A percentile compares a stretch with the other conserved stretches of the same genome.
These are phyloP conservation scores for Theodoxus fluviatilis DNA, from an alignment of 2,888 invertebrate species.

Conservation along the genomic window DNA sequence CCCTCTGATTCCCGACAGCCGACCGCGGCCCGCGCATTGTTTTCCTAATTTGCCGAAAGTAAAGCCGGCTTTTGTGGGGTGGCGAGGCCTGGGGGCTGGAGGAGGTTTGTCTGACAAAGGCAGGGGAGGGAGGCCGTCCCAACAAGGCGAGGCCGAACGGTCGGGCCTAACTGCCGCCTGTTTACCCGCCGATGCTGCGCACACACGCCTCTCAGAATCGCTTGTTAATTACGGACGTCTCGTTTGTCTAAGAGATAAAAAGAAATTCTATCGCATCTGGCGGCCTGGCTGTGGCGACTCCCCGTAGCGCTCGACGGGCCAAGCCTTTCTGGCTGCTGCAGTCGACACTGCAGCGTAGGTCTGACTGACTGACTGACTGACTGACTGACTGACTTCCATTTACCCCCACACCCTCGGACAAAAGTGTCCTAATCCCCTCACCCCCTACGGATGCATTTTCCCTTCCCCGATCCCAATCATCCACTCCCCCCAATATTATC, in stretches of 20 bases:
- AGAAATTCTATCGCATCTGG: conserved; percentile 23
- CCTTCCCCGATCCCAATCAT: no score
- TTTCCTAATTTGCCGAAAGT: conserved; percentile 35
- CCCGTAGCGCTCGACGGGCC: neutral
- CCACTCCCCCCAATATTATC: no score
- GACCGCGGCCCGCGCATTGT: no score
- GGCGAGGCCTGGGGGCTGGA: conserved; percentile 23
- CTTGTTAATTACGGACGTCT: conserved; percentile 4
- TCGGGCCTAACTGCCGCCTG: conserved; percentile 12
- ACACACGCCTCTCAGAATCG: conserved; percentile 12
- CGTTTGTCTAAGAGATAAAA: conserved; percentile 18
- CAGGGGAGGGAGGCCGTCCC: conserved; percentile 6
- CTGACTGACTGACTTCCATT: no score
- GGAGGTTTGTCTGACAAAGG: no score
- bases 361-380: no score
- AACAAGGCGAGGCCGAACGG: no score
- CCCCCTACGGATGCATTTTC: no score
- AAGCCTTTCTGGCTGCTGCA: neutral
- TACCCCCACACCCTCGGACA: no score
- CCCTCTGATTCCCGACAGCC: no score
- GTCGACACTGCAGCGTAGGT: no score
- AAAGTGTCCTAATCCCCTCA: no score
- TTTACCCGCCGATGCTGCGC: conserved; percentile 11
- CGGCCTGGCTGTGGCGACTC: neutral
- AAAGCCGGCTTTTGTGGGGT: conserved; percentile 32